These are phyloP conservation scores for Pseudomyrmex flavicornis DNA, from an alignment of 1,140 invertebrate genomes.

Conservation along the genomic window DNA sequence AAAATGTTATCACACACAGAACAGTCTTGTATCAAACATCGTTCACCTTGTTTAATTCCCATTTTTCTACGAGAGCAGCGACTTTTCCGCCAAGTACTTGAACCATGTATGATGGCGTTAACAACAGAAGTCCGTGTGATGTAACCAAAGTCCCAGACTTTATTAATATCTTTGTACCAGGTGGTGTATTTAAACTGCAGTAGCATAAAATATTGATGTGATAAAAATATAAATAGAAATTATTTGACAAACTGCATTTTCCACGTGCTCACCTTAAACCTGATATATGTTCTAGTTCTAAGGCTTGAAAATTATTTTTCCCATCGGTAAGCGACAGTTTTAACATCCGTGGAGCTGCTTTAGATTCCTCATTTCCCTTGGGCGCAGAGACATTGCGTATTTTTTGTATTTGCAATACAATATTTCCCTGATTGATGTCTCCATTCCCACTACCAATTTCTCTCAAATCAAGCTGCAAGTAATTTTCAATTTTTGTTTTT, in stretches of 20 bases:
- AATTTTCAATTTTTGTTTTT: neutral
- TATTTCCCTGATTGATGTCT: conserved; percentile 87
- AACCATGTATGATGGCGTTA: conserved; percentile 88
- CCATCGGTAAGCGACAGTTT: conserved; percentile 95
- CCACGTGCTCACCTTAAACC: conserved; percentile 86
- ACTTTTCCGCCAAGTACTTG: conserved; percentile 92
- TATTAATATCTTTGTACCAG: conserved; percentile 83
- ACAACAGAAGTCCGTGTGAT: conserved; percentile 90
- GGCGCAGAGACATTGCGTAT: conserved; percentile 94
- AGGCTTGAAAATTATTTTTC: conserved; percentile 90
- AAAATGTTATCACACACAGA: neutral
- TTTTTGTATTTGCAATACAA: conserved; percentile 95
- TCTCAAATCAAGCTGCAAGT: conserved; percentile 90
- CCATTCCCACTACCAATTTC: conserved; percentile 90
- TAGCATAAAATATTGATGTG: conserved; percentile 29
- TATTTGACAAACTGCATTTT: neutral
- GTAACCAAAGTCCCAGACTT: conserved; percentile 81
- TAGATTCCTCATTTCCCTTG: conserved; percentile 95
- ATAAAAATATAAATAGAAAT: neutral
- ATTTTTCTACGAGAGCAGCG: conserved; percentile 93
- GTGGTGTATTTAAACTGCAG: conserved; percentile 83
- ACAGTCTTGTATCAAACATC: conserved; percentile 7
- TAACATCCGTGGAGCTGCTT: conserved; percentile 91
- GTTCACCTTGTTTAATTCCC: conserved; percentile 92
- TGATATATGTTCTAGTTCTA: conserved; percentile 90